phyloP scores from a whole-genome alignment of 2,113 vertebrate species.

The Cepphus grylle region DNA sequence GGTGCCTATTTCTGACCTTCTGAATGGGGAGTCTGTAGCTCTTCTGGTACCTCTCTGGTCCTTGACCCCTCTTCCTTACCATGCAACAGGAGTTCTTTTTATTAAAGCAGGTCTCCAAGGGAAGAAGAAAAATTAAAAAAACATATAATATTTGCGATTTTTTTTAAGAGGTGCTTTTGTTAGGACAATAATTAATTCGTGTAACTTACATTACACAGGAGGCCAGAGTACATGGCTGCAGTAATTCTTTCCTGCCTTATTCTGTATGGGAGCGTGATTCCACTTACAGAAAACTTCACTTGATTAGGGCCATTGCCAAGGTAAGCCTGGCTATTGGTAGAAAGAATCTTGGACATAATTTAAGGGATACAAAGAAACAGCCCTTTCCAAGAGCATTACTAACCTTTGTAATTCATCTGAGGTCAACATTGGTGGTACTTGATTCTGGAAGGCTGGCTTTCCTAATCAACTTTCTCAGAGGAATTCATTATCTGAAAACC shows the following conservation, averaged over 20 bases:
- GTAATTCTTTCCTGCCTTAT: background rate
- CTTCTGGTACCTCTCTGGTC: background rate
- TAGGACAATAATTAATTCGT: background rate
- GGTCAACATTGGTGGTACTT: background rate
- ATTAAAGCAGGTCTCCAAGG: background rate
- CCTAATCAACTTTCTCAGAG: conserved; percentile 73
- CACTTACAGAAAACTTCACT: background rate
- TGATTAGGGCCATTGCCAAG: background rate
- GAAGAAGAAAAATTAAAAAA: background rate
- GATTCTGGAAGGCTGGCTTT: conserved; percentile 45
- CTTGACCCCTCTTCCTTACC: background rate
- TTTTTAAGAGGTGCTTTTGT: background rate
- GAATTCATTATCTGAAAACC: conserved; percentile 78
- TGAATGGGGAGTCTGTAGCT: background rate
- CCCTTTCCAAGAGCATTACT: background rate
- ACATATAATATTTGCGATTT: background rate
- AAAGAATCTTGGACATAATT: background rate
- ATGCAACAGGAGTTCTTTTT: background rate
- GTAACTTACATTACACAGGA: background rate
- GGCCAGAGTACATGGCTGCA: background rate
- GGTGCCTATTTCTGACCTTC: background rate
- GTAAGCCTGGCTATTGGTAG: background rate
- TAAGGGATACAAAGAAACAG: background rate
- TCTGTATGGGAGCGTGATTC: background rate
- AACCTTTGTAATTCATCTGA: background rate